Percentiles rank a stretch among this genome's conserved stretches.
phyloP scores from a whole-genome alignment of 1,140 invertebrate species.

The Ectropis grisescens region DNA sequence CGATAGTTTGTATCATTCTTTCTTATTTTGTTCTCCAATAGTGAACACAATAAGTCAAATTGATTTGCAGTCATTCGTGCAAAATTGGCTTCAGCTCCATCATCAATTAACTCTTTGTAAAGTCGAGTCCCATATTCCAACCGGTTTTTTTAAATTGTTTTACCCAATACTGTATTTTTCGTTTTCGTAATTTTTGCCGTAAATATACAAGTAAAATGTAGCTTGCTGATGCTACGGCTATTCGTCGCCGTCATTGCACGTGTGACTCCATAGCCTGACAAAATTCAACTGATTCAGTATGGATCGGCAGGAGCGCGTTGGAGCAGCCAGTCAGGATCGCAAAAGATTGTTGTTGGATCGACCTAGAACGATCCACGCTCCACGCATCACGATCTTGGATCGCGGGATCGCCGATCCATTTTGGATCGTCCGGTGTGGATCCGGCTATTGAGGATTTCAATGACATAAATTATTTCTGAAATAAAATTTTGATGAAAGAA shows the following conservation, averaged over 20 bases:
- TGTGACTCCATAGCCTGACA: slow-evolving; percentile 8
- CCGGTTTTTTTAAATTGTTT: too few relatives aligned
- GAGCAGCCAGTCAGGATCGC: slow-evolving; percentile 6
- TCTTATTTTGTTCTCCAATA: too few relatives aligned
- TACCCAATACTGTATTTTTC: slow-evolving; percentile 9
- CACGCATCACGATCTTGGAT: neutral
- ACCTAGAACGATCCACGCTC: neutral
- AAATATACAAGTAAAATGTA: slow-evolving; percentile 8
- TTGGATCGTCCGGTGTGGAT: slow-evolving; percentile 1
- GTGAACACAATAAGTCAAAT: too few relatives aligned
- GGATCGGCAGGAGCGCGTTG: slow-evolving; percentile 2
- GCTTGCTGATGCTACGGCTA: slow-evolving; percentile 9
- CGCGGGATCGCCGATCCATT: slow-evolving; percentile 3
- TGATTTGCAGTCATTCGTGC: too few relatives aligned
- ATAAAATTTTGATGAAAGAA: too few relatives aligned
- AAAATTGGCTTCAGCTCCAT: too few relatives aligned
- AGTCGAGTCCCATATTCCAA: too few relatives aligned
- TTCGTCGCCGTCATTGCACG: slow-evolving; percentile 5
- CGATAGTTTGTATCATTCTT: too few relatives aligned
- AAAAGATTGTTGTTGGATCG: slow-evolving; percentile 5
- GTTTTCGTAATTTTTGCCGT: slow-evolving; percentile 8
- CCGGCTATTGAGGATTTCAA: slow-evolving; percentile 1
- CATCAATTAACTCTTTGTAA: too few relatives aligned
- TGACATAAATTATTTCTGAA: too few relatives aligned
- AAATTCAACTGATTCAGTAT: slow-evolving; percentile 6